Evolutionary conservation across 1,140 invertebrate species (phyloP).

Genomic region (Neodiprion fabricii): DNA sequence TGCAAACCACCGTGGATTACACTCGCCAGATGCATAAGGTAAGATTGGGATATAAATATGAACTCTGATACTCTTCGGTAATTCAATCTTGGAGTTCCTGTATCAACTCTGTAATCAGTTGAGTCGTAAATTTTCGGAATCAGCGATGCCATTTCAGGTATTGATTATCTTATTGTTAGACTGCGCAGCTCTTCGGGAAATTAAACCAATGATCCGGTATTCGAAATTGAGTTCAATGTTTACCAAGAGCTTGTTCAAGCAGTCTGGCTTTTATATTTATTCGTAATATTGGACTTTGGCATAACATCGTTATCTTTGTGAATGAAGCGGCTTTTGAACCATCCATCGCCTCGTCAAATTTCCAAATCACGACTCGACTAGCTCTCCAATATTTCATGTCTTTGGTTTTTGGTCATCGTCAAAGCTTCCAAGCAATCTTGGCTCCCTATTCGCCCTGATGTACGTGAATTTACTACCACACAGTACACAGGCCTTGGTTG

Average conservation of each 20-base stretch:
- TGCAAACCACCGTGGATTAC: constrained; percentile 30
- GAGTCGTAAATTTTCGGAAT: background rate
- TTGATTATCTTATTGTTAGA: constrained; percentile 1
- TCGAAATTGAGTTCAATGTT: background rate
- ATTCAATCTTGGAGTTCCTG: background rate
- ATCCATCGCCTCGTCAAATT: too few species aligned
- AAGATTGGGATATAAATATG: constrained; percentile 16
- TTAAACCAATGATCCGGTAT: constrained; percentile 12
- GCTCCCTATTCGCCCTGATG: too few species aligned
- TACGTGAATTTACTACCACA: too few species aligned
- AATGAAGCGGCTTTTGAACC: too few species aligned
- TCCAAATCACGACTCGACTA: too few species aligned
- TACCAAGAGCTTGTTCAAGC: too few species aligned
- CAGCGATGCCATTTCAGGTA: background rate
- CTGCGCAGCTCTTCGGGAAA: background rate
- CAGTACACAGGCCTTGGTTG: background rate
- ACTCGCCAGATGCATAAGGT: constrained; percentile 38
- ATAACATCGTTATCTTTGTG: too few species aligned
- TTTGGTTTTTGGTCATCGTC: too few species aligned
- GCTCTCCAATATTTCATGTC: too few species aligned
- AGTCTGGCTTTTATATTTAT: too few species aligned
- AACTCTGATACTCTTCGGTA: background rate
- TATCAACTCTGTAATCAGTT: background rate
- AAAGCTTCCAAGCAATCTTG: too few species aligned
- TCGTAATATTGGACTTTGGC: too few species aligned